Evolutionary conservation across 2,888 invertebrate species (phyloP).

Genomic region (Fragum fragum): DNA sequence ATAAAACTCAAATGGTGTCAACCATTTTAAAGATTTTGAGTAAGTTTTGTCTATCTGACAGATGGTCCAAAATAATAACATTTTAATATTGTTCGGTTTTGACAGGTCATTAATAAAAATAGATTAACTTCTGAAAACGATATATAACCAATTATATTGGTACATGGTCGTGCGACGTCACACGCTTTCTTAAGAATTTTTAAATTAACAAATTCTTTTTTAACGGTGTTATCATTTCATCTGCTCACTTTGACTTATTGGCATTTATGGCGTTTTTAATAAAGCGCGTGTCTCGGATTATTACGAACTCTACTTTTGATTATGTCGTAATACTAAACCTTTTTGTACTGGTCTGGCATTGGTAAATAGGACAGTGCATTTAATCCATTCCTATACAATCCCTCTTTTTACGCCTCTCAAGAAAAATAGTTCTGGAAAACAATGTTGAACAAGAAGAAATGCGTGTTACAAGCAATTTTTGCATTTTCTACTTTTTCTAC

Average conservation of each 20-base stretch:
- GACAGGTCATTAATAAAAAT: slow-evolving; percentile 46
- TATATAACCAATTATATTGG: slow-evolving; percentile 9
- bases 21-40: not conserved
- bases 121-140: slow-evolving; percentile 26
- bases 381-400: no score
- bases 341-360: no score
- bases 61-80: slow-evolving; percentile 26
- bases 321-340: no score
- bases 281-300: no score
- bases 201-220: not conserved
- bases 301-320: no score
- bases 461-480: no score
- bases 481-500: no score
- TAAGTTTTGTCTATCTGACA: slow-evolving; percentile 15
- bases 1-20: not conserved
- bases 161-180: not conserved
- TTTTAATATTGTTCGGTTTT: slow-evolving; percentile 29
- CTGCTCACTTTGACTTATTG: not conserved
- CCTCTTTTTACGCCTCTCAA: no score
- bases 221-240: not conserved
- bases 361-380: no score
- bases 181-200: slow-evolving; percentile 1
- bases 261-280: no score
- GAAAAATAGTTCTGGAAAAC: no score
- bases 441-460: no score